Percentiles rank a stretch among this genome's conserved stretches.
These are phyloP conservation scores for Arion vulgaris DNA, from an alignment of 1,140 invertebrate species.

Conservation along the genomic window DNA sequence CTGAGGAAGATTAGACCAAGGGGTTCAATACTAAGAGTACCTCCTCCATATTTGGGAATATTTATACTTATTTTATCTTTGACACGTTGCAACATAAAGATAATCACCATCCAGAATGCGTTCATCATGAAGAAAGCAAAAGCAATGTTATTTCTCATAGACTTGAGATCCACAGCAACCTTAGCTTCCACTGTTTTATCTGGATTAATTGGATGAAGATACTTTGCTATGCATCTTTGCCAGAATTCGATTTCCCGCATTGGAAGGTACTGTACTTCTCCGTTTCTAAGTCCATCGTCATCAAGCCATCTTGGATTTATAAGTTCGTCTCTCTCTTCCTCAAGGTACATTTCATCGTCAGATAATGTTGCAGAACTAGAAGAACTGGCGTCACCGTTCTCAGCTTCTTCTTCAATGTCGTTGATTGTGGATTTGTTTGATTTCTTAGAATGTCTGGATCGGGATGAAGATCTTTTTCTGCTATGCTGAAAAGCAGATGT, in stretches of 20 bases:
- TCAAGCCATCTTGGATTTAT: slow-evolving; percentile 52
- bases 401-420: slow-evolving; percentile 43
- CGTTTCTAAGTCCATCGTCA: slow-evolving; percentile 83
- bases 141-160: slow-evolving; percentile 91
- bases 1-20: slow-evolving; percentile 74
- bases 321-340: slow-evolving; percentile 51
- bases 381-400: slow-evolving; percentile 42
- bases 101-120: slow-evolving; percentile 95
- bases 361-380: slow-evolving; percentile 42
- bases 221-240: slow-evolving; percentile 61
- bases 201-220: slow-evolving; percentile 57
- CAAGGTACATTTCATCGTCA: slow-evolving; percentile 41
- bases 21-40: slow-evolving; percentile 67
- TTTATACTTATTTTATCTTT: slow-evolving; percentile 84
- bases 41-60: slow-evolving; percentile 50
- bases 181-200: slow-evolving; percentile 58
- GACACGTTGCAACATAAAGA: slow-evolving; percentile 89
- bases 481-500: slow-evolving; percentile 38
- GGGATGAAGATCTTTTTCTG: slow-evolving; percentile 45
- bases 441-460: slow-evolving; percentile 48
- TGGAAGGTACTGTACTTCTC: slow-evolving; percentile 75
- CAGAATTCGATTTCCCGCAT: slow-evolving; percentile 59
- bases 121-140: slow-evolving; percentile 99
- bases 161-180: slow-evolving; percentile 85
- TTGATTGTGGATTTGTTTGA: slow-evolving; percentile 46